Base-by-base conservation (phyloP, 1,140 invertebrate species). In the Hypothenemus hampei region DNA sequence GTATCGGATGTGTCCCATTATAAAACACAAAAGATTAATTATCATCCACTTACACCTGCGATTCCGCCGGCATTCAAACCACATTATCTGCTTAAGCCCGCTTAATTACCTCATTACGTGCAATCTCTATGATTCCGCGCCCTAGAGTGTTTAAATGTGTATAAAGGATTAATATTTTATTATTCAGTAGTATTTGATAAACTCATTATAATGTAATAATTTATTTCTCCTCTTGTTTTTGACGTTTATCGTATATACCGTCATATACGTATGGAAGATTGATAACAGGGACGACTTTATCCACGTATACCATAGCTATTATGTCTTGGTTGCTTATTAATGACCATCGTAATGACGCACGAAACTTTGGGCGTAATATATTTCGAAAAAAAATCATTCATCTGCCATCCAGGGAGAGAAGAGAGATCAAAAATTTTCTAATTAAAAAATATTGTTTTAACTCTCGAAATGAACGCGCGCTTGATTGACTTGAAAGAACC, bases 391-490 rank as follows among this genome's bases (percentile, higher is more conserved):
- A 50, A 50, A 40, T 40, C 50, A n/a, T n/a, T n/a, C 48, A 51
- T 43, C 50, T 44, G 50, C 50, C 41, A 36, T 53, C 31, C 37
- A n/a, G n/a, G n/a, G n/a, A n/a, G n/a, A n/a, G n/a, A n/a, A n/a
- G n/a, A n/a, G 23, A 53, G 39, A 50, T 53, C 50, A 44, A 44
- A 53, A 20, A n/a, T n/a, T n/a, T 53, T 24, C 18, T 53, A 53
- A 53, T 53, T 53, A 53, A 53, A 53, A 53, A 44, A 43, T 43
- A 53, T 53, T 53, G 50, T 53, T 47, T 55, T 20, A 47, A 55
- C 21, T n/a, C n/a, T 46, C 31, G n/a, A 45, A 53, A 53, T 44
- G 50, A 53, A 53, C 22, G 15, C 10, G 4, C 15, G 22, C 52
- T 47, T 55, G 43, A 55, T 55, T 55, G 43, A 55, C 52, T 21